Evolutionary conservation across 2,888 invertebrate species (phyloP).

Genomic region (Drosophila antonietae): DNA sequence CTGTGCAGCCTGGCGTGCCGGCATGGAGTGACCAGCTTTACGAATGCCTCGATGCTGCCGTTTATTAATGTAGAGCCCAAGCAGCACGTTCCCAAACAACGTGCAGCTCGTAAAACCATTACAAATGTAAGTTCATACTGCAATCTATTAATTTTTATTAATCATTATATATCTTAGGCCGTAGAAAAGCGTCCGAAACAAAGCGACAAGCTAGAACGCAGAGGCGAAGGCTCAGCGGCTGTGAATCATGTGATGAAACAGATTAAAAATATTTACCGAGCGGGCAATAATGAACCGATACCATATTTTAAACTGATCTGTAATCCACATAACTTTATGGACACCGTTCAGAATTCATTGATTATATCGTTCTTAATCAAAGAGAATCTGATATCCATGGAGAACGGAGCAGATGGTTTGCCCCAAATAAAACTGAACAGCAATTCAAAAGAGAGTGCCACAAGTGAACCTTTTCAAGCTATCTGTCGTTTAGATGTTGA

Average conservation of each 20-base stretch:
- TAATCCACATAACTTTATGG: conserved; percentile 86
- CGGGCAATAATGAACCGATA: conserved; percentile 84
- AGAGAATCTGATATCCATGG: conserved; percentile 85
- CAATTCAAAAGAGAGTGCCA: conserved; percentile 31
- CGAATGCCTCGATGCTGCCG: conserved; percentile 78
- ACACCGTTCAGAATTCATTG: conserved; percentile 87
- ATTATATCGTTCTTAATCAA: conserved; percentile 87
- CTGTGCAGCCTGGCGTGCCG: conserved; percentile 58
- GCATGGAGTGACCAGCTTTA: conserved; percentile 57
- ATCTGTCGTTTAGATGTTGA: conserved; percentile 75
- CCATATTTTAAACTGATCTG: conserved; percentile 86
- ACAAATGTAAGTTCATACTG: conserved; percentile 46
- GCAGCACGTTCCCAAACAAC: conserved; percentile 75
- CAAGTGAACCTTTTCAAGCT: conserved; percentile 68
- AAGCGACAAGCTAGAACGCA: conserved; percentile 84
- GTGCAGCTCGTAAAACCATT: conserved; percentile 74
- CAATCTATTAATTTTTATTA: background rate
- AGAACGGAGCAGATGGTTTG: conserved; percentile 82
- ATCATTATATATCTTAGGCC: conserved; percentile 48
- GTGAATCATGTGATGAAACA: conserved; percentile 85
- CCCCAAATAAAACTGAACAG: conserved; percentile 73
- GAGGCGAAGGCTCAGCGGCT: conserved; percentile 86
- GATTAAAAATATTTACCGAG: conserved; percentile 83
- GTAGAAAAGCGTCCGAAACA: conserved; percentile 85
- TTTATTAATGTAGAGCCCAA: conserved; percentile 81